Evolutionary conservation across 2,888 invertebrate genomes (phyloP).

Genomic region (Eledona agricola): DNA sequence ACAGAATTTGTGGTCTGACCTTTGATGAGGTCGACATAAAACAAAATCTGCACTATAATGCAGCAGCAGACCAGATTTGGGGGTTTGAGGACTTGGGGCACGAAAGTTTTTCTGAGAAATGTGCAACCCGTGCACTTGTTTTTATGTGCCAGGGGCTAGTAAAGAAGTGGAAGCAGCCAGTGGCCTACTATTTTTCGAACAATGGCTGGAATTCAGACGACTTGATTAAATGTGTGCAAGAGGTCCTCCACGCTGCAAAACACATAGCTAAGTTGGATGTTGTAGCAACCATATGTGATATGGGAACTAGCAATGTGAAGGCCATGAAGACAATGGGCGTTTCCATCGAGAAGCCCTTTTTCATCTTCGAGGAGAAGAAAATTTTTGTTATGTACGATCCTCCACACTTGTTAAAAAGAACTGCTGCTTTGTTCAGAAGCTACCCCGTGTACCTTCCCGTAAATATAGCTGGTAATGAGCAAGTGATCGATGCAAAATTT

Average conservation of each 20-base stretch:
- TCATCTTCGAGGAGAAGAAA: constrained; percentile 1
- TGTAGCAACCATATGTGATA: constrained; percentile 40
- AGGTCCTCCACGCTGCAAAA: constrained; percentile 32
- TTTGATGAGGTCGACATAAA: constrained; percentile 43
- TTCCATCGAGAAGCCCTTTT: not conserved
- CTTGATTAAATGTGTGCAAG: constrained; percentile 18
- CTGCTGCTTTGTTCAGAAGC: constrained; percentile 17
- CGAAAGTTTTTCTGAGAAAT: constrained; percentile 1
- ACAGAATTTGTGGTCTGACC: constrained; percentile 29
- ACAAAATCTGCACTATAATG: constrained; percentile 37
- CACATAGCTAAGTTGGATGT: constrained; percentile 26
- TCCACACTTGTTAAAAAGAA: constrained; percentile 23
- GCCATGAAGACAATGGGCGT: constrained; percentile 15
- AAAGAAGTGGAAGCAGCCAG: constrained; percentile 41
- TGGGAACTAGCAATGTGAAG: constrained; percentile 39
- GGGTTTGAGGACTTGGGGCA: constrained; percentile 38
- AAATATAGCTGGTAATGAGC: not conserved
- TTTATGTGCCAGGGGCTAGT: constrained; percentile 35
- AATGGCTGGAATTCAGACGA: constrained; percentile 22
- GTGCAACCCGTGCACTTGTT: constrained; percentile 34
- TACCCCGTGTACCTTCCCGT: constrained; percentile 6
- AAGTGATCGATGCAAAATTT: constrained; percentile 26
- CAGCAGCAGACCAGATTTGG: constrained; percentile 25
- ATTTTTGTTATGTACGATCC: constrained; percentile 23
- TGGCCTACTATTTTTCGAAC: constrained; percentile 41